phyloP scores from a whole-genome alignment of 2,113 vertebrate genomes.

The Theropithecus gelada region DNA sequence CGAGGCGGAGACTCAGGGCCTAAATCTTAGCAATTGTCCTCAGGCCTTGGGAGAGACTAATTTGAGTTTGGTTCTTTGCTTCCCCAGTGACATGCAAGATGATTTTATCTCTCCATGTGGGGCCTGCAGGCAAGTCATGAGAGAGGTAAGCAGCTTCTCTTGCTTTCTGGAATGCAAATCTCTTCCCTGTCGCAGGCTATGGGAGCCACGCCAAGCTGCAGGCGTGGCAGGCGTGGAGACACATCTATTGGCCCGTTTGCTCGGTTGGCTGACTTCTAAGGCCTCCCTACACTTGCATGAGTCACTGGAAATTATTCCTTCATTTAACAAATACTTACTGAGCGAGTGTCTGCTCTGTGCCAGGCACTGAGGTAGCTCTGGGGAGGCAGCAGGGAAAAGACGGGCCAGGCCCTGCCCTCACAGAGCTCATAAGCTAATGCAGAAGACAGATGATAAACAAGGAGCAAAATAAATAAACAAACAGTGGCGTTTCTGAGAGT shows the following conservation, averaged over 20 bases:
- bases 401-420: not conserved
- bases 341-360: not conserved
- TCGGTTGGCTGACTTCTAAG: not conserved
- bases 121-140: slow-evolving; percentile 95
- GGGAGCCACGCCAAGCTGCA: not conserved
- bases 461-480: not conserved
- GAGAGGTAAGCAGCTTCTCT: slow-evolving; percentile 89
- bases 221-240: not conserved
- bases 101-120: slow-evolving; percentile 92
- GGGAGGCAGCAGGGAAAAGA: not conserved
- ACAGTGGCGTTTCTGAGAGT: not conserved
- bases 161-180: not conserved
- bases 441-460: not conserved
- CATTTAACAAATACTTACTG: not conserved
- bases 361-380: not conserved
- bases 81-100: slow-evolving; percentile 88
- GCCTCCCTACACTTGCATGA: not conserved
- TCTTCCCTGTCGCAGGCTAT: not conserved
- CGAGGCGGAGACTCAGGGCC: rapidly evolving
- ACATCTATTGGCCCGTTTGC: not conserved
- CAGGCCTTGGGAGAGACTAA: not conserved
- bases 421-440: not conserved
- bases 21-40: not conserved
- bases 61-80: slow-evolving; percentile 53
- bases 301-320: not conserved